Conservation (phyloP, 2,888 invertebrate species). For the Teleogryllus oceanicus region DNA sequence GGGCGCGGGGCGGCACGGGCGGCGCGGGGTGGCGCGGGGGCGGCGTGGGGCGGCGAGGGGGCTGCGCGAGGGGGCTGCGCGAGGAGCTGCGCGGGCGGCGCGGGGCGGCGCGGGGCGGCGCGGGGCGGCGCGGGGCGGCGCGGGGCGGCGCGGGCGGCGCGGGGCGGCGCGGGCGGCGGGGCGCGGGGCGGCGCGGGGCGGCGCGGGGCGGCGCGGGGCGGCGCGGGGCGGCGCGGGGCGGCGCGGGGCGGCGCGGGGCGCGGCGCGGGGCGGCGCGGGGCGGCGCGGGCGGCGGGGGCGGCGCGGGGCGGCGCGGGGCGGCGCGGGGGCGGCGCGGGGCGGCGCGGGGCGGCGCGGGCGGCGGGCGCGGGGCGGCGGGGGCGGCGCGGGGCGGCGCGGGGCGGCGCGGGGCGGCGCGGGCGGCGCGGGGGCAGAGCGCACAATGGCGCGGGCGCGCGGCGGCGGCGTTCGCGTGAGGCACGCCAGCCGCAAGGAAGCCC, state of each 20-base stretch:
- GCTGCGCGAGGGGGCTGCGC: no score
- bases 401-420: neutral
- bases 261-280: no score
- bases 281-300: neutral
- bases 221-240: neutral
- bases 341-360: neutral
- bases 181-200: no score
- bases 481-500: conserved; percentile 25
- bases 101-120: neutral
- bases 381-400: neutral
- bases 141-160: neutral
- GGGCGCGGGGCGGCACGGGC: neutral
- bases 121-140: neutral
- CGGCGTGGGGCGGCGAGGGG: neutral
- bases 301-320: neutral
- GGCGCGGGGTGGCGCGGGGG: neutral
- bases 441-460: neutral
- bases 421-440: neutral
- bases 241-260: neutral
- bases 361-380: neutral
- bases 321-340: no score
- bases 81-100: no score
- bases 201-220: neutral
- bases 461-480: neutral
- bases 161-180: no score